Base-by-base conservation (phyloP, 2,888 invertebrate genomes). In the Plebejus argus region DNA sequence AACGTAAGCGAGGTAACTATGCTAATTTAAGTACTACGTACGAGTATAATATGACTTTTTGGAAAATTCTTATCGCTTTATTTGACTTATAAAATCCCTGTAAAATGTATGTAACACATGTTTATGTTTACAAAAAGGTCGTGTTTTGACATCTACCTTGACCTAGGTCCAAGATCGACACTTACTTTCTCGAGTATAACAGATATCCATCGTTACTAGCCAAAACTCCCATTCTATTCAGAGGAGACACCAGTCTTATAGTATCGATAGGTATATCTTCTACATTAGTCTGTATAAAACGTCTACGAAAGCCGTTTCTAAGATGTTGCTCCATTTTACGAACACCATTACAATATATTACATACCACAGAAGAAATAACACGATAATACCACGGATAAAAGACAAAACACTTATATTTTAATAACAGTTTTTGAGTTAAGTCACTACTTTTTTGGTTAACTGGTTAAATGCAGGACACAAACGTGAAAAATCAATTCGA, bases 401-500 rank as follows among this genome's bases (percentile, higher is more conserved):
- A 15, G 28, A 15, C 18, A 28, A 66, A 66, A 5, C 28, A 66
- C 61, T 20, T 61, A 7, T n/a, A n/a, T n/a, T 12, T 23, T 61
- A 58, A 2, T 20, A 8, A 1, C 20, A 58, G 10, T 58, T 58
- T 58, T 58, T 53, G 18, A 66, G 12, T 10, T 12, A 10, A 20
- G 4, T 23, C 23, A 28, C 15, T 66, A 33, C 28, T 66, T 15
- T 66, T 66, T 33, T 28, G 33, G 28, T 28, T 39, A 39, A 39
- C 2, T 39, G n/a, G n/a, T 28, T 28, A 10, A 61, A 87, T 89
- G 89, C 88, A 87, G 90, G 84, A 56, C 80, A 15, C 15, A 86
- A 86, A 88, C 86, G 86, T 87, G 85, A 79, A 86, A 89, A 91
- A 93, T 93, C 93, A 85, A 93, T 93, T 88, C 70, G 12, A 91